These are phyloP conservation scores for Brevimyrus niger DNA, from an alignment of 2,113 vertebrate species.

Conservation along the genomic window DNA sequence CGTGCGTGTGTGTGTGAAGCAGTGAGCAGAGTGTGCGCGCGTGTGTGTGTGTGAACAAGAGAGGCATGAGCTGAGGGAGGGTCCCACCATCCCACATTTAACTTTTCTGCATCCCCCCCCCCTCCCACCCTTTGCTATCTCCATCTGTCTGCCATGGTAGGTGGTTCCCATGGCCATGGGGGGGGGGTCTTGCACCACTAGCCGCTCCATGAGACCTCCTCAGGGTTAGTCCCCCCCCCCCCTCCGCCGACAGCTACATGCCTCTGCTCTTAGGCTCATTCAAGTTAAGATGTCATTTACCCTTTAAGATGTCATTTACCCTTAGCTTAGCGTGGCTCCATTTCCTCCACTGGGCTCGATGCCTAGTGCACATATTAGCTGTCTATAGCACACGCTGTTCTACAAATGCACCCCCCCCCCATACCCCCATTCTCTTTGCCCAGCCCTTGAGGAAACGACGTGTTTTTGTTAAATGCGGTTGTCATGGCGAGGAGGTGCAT, in stretches of 20 bases:
- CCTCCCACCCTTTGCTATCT: neutral
- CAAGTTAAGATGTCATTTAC: neutral
- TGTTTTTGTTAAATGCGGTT: constrained; percentile 33
- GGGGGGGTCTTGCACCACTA: neutral
- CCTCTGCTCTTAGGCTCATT: constrained; percentile 10
- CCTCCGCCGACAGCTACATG: too few species aligned
- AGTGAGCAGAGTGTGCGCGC: neutral
- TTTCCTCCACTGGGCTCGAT: neutral
- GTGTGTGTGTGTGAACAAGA: neutral
- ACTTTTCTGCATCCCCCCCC: neutral
- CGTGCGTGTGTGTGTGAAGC: constrained; percentile 1
- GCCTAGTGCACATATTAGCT: neutral
- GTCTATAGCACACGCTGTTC: neutral
- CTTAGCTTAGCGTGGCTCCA: neutral
- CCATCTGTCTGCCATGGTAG: neutral
- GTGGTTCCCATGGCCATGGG: neutral
- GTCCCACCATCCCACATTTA: neutral
- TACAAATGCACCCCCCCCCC: constrained; percentile 12
- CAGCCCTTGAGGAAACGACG: constrained; percentile 19
- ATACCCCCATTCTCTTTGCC: neutral
- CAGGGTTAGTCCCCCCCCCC: too few species aligned
- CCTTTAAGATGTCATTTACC: neutral
- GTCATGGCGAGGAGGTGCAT: constrained; percentile 41
- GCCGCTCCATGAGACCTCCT: neutral
- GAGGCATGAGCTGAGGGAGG: neutral